Conservation (phyloP, 2,113 vertebrate genomes). For the Raja brachyura region DNA sequence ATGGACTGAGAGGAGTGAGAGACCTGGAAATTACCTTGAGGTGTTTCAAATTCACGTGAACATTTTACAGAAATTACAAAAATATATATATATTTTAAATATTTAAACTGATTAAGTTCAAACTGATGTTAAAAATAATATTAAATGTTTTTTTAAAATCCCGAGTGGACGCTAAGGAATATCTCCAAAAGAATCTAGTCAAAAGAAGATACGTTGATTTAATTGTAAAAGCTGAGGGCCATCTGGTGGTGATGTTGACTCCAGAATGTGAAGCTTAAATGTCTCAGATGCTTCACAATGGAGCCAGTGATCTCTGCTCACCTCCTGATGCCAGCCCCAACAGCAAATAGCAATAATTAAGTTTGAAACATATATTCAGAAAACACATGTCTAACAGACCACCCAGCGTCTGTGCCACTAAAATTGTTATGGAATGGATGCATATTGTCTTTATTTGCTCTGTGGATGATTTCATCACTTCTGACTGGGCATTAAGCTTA, state of each 20-base stretch:
- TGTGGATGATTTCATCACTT: neutral
- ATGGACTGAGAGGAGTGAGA: neutral
- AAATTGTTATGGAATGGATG: neutral
- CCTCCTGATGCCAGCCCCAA: neutral
- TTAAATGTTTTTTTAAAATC: neutral
- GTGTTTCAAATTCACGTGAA: neutral
- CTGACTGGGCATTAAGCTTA: neutral
- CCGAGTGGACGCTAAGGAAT: neutral
- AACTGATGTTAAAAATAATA: neutral
- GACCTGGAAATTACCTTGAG: neutral
- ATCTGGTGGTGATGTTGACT: neutral
- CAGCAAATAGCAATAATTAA: neutral
- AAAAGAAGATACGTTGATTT: neutral
- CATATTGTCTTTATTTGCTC: conserved; percentile 18
- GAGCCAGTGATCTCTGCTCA: neutral
- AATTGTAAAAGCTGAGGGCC: neutral
- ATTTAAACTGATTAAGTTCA: neutral
- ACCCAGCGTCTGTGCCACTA: neutral
- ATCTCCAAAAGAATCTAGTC: neutral
- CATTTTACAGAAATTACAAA: neutral
- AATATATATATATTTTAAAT: no score
- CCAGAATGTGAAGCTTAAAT: neutral
- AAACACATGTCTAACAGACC: neutral
- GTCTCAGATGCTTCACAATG: neutral
- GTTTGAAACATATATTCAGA: conserved; percentile 13